A percentile compares a stretch with the other conserved stretches of the same genome.
Conservation (phyloP, 2,888 invertebrate genomes). For the Fragum sueziense region DNA sequence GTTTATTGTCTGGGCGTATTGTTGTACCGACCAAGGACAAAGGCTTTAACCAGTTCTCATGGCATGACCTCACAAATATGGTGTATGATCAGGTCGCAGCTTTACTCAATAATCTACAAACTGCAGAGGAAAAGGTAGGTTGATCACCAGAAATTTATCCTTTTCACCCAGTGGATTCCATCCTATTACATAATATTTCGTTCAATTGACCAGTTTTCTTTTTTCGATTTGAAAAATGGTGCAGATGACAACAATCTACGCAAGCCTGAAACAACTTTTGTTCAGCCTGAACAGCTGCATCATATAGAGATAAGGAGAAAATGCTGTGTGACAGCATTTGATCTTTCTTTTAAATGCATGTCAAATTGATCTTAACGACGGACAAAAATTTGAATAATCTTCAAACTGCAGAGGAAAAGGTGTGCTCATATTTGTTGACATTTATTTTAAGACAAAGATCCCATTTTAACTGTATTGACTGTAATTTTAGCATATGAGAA, state of each 20-base stretch:
- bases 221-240: background rate
- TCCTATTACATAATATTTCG: background rate
- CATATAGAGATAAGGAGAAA: no score
- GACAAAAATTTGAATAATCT: no score
- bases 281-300: no score
- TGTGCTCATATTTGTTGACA: no score
- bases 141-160: background rate
- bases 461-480: no score
- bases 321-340: no score
- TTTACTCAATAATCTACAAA: conserved; percentile 69
- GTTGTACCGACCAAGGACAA: conserved; percentile 65
- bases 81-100: conserved; percentile 77
- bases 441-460: no score
- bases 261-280: background rate
- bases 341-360: no score
- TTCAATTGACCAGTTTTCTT: background rate
- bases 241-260: background rate
- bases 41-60: conserved; percentile 70
- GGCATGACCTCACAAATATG: conserved; percentile 75
- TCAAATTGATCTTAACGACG: no score
- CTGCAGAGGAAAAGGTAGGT: conserved; percentile 75
- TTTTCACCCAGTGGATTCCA: background rate
- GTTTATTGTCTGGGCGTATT: conserved; percentile 71
- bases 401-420: conserved; percentile 75
- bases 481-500: background rate